Conservation (phyloP, 2,888 invertebrate species). For the Coenonympha glycerion region DNA sequence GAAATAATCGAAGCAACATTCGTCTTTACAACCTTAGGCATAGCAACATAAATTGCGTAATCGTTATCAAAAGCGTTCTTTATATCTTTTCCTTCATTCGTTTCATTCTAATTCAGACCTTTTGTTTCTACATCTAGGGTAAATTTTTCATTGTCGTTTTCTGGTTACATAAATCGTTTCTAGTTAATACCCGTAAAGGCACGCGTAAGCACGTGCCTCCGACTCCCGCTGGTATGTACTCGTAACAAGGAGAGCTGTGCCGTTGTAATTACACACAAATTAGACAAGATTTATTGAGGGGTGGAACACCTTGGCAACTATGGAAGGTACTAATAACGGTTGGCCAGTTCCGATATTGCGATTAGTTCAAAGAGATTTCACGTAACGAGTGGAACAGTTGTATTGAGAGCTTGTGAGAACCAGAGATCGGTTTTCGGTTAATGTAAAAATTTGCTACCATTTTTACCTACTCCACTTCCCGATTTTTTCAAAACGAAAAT, state of each 20-base stretch:
- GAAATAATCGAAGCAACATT: slow-evolving; percentile 38
- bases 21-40: slow-evolving; percentile 42
- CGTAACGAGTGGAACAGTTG: not conserved
- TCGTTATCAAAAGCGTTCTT: slow-evolving; percentile 4
- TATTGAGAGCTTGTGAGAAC: too few species aligned
- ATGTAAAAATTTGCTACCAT: not conserved
- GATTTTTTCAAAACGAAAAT: too few species aligned
- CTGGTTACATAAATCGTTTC: slow-evolving; percentile 31
- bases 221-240: slow-evolving; percentile 71
- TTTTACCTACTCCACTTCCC: too few species aligned
- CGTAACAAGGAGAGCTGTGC: slow-evolving; percentile 70
- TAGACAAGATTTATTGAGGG: slow-evolving; percentile 76
- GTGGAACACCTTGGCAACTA: slow-evolving; percentile 75
- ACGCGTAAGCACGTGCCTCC: slow-evolving; percentile 72
- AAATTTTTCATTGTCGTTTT: slow-evolving; percentile 29
- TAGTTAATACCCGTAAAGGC: slow-evolving; percentile 28
- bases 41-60: slow-evolving; percentile 31
- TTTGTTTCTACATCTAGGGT: slow-evolving; percentile 27
- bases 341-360: slow-evolving; percentile 69
- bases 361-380: slow-evolving; percentile 29
- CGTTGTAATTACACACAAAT: slow-evolving; percentile 77
- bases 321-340: slow-evolving; percentile 72
- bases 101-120: slow-evolving; percentile 28
- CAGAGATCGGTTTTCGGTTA: too few species aligned
- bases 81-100: not conserved